Evolutionary conservation across 2,888 invertebrate genomes (phyloP), one percentile per base, ranked within the genome.

Genomic region (Torymus auratus): DNA sequence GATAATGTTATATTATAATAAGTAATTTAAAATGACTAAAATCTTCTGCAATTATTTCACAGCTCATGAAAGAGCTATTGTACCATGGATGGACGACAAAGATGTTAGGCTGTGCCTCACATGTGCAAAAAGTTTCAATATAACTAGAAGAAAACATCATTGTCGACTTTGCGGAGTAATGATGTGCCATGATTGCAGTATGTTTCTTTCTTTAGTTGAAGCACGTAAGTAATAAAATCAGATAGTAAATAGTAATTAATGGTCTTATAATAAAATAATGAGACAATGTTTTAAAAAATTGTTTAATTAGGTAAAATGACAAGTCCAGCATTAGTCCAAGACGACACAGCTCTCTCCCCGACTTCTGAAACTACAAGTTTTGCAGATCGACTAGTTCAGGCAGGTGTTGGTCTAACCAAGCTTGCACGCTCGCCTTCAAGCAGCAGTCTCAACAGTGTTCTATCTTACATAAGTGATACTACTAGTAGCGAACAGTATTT

Each of bases 121-220:
- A 84, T 99, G 99, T 92, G 96, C 97, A 0, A 95, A 95, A 88
- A 93, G 94, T 65, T 99, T 99, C 91, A 95, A 96, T 87, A 91
- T 98, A 78, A 95, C 97, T 0, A 92, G 97, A 80, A 92, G 99
- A 83, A 96, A 98, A 90, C 99, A 99, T 91, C 99, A 99, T 91
- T 99, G 99, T 89, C 93, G 99, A 82, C 93, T 99, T 3, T 99
- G 97, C 90, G 99, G 99, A 0, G 96, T 96, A 78, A 95, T 99
- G 81, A 95, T 98, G 93, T 99, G 99, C 89, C 94, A 97, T 88
- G 95, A 96, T 85, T 99, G 99, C 90, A 98, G 98, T 0, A 92
- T 94, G 86, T 98, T 97, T 91, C 92, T 99, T 84, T 93, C 96
- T 64, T 92, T 96, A 83, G 93, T 94, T 84, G 93, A 94, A 90